Conservation (phyloP, 2,888 invertebrate species). For the Amphipoea lucens region DNA sequence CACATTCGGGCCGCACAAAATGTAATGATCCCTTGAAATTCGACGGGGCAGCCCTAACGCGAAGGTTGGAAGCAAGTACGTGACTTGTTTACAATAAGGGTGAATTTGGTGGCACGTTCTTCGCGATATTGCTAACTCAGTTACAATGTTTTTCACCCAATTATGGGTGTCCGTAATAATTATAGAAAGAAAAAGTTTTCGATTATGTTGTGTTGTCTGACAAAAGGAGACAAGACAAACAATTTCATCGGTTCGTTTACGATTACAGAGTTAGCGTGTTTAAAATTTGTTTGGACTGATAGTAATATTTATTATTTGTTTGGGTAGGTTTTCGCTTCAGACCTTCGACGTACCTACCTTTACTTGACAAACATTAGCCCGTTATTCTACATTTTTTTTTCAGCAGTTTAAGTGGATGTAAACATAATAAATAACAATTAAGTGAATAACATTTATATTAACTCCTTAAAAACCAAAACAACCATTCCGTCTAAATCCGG, state of each 20-base stretch:
- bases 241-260: constrained; percentile 14
- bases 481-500: constrained; percentile 25
- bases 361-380: background rate
- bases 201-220: constrained; percentile 27
- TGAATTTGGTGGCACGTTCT: constrained; percentile 73
- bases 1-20: constrained; percentile 74
- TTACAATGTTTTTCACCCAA: constrained; percentile 77
- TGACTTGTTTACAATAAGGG: constrained; percentile 76
- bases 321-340: background rate
- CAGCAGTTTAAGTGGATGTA: background rate
- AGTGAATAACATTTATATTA: background rate
- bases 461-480: constrained; percentile 9
- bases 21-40: constrained; percentile 76
- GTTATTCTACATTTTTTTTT: background rate
- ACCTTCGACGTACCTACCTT: background rate
- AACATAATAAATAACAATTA: constrained; percentile 7
- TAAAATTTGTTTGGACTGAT: background rate
- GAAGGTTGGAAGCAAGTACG: constrained; percentile 71
- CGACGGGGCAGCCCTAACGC: constrained; percentile 67
- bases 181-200: constrained; percentile 56
- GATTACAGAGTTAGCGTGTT: constrained; percentile 16
- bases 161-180: constrained; percentile 74
- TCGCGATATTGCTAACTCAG: constrained; percentile 75
- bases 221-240: constrained; percentile 10
- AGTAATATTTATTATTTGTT: constrained; percentile 3